Base-by-base conservation (phyloP, 2,888 invertebrate genomes). In the Mycalesis mineus region DNA sequence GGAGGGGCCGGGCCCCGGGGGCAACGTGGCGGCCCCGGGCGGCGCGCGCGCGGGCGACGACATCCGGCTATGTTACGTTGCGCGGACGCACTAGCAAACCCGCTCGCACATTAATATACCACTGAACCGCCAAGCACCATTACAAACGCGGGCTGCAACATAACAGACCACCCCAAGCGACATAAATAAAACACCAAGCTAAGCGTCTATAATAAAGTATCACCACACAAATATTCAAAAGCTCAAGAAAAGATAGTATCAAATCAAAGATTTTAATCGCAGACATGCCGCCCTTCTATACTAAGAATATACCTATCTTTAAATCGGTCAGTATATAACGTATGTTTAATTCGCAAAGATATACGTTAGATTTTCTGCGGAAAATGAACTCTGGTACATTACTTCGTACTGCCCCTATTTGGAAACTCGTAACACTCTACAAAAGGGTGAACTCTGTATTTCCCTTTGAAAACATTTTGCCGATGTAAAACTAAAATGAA, bases 1-100 rank as follows among this genome's bases (percentile, higher is more conserved):
- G 61, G 94, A 91, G 57, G 95, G 94, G 11, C 86, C 90, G 7
- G 88, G 88, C 31, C 88, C 88, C 15, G 87, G 82, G 55, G 89
- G 88, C 68, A 89, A 74, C 74, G 78, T 73, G 71, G 82, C 89
- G 66, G 88, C 86, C 66, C 90, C 89, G 63, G 89, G 78, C 69
- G 73, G 69, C 69, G 78, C 82, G 60, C 84, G 82, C 74, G 84
- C 84, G 72, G 85, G 85, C 63, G 86, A 85, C 66, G 85, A 84
- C 86, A 87, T 86, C 65, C 64, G 68, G 61, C 56, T 57, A 57
- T 51, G 58, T 67, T 69, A 65, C 44, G 57, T 50, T 66, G 71
- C 71, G 64, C 68, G 63, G 70, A 71, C 75, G 75, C 61, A 67
- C 67, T 72, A 73, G 59, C 68, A 68, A 63, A 66, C 65, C 58